A percentile compares a stretch with the other conserved stretches of the same genome.
Evolutionary conservation across 2,888 invertebrate genomes (phyloP).

Genomic region (Zelleria hepariella): DNA sequence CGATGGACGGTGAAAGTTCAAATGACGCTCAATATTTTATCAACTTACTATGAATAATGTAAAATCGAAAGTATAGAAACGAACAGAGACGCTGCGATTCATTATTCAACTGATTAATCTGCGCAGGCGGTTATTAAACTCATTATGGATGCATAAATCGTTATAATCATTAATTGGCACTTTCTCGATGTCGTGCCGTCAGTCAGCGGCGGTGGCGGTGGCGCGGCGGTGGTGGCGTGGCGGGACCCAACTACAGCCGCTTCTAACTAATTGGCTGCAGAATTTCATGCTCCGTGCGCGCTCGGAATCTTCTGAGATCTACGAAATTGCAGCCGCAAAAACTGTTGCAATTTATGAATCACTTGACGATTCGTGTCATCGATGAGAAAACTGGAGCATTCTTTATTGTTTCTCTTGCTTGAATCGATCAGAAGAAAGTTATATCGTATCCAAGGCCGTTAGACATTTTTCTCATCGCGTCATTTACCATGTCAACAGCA

Average conservation of each 20-base stretch:
- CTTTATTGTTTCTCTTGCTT: neutral
- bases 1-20: neutral
- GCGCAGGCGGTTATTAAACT: slow-evolving; percentile 12
- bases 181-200: slow-evolving; percentile 14
- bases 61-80: slow-evolving; percentile 34
- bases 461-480: no score
- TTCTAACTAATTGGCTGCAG: slow-evolving; percentile 1
- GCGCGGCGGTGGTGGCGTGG: neutral
- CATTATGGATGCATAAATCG: slow-evolving; percentile 13
- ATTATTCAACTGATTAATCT: slow-evolving; percentile 14
- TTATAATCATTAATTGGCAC: slow-evolving; percentile 16
- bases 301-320: slow-evolving; percentile 1
- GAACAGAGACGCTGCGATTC: slow-evolving; percentile 3
- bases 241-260: neutral
- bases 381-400: neutral
- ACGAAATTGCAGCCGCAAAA: neutral
- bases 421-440: neutral
- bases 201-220: neutral
- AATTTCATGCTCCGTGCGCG: slow-evolving; percentile 2
- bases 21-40: neutral
- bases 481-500: neutral
- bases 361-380: neutral
- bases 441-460: no score
- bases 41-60: slow-evolving; percentile 22
- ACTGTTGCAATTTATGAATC: neutral